Conservation (phyloP, 2,113 vertebrate genomes). For the Gorsachius goisagi region DNA sequence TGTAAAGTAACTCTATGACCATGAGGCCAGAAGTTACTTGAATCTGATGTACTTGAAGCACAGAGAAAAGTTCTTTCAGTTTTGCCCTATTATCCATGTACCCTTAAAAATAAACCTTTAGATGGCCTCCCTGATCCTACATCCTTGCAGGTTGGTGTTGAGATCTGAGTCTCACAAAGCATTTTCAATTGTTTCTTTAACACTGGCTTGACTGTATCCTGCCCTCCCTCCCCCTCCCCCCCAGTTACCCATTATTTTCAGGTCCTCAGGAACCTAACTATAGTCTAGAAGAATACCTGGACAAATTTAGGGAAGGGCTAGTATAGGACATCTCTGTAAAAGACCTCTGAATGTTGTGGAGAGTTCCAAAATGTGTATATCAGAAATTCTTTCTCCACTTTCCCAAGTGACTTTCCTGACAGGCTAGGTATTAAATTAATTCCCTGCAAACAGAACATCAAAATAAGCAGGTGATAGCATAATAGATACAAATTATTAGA, state of each 20-base stretch:
- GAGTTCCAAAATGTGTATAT: accelerated
- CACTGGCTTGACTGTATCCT: not conserved
- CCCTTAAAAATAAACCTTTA: not conserved
- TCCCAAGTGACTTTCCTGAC: not conserved
- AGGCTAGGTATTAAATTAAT: not conserved
- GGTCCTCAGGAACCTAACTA: not conserved
- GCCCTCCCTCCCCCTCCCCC: too few relatives aligned
- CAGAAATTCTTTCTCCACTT: not conserved
- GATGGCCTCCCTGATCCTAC: not conserved
- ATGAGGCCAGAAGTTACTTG: not conserved
- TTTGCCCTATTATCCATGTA: not conserved
- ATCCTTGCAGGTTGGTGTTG: not conserved
- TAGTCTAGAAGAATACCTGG: not conserved
- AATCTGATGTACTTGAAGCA: not conserved
- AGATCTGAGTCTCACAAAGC: not conserved
- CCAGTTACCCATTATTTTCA: not conserved
- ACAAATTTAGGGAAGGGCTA: not conserved
- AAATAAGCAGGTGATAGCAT: not conserved
- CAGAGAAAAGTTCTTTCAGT: not conserved
- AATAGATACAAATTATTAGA: not conserved
- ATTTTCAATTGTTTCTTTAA: not conserved
- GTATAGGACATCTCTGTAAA: not conserved
- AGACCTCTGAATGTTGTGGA: not conserved
- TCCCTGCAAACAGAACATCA: not conserved
- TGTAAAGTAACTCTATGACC: not conserved